Evolutionary conservation across 2,888 invertebrate genomes (phyloP).

Genomic region (Stictocephala bisonia): DNA sequence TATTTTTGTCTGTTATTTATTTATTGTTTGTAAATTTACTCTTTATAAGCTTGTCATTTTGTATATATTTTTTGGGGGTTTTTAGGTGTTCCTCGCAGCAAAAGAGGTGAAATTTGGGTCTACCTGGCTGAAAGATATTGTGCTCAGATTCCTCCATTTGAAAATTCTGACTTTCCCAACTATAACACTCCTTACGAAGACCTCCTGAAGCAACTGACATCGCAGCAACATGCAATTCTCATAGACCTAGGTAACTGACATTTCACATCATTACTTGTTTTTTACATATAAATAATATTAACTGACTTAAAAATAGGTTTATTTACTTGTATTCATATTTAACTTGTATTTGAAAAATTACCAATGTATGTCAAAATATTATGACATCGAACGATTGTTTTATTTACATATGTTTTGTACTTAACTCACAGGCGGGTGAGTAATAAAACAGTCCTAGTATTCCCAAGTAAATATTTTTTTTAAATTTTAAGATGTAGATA

Average conservation of each 20-base stretch:
- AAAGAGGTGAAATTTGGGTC: constrained; percentile 92
- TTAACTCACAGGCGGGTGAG: no score
- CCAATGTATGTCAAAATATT: not conserved
- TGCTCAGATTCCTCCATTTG: constrained; percentile 75
- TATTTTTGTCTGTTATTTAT: constrained; percentile 14
- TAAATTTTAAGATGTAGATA: no score
- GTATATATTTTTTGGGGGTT: no score
- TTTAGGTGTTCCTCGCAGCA: constrained; percentile 84
- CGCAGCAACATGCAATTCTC: constrained; percentile 96
- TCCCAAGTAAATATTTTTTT: no score
- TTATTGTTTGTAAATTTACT: constrained; percentile 29
- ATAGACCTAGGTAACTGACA: constrained; percentile 83
- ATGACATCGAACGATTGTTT: no score
- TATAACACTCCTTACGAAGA: constrained; percentile 84
- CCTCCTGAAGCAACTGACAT: constrained; percentile 86
- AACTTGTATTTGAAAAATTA: not conserved
- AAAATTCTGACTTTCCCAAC: constrained; percentile 75
- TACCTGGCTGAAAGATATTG: constrained; percentile 88
- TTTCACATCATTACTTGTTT: not conserved
- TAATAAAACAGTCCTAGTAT: no score
- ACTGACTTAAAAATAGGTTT: no score
- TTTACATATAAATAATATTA: not conserved
- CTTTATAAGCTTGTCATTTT: constrained; percentile 3
- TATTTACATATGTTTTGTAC: no score
- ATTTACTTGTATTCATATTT: not conserved